phyloP scores from a whole-genome alignment of 2,113 vertebrate genomes.

The Rattus rattus region DNA sequence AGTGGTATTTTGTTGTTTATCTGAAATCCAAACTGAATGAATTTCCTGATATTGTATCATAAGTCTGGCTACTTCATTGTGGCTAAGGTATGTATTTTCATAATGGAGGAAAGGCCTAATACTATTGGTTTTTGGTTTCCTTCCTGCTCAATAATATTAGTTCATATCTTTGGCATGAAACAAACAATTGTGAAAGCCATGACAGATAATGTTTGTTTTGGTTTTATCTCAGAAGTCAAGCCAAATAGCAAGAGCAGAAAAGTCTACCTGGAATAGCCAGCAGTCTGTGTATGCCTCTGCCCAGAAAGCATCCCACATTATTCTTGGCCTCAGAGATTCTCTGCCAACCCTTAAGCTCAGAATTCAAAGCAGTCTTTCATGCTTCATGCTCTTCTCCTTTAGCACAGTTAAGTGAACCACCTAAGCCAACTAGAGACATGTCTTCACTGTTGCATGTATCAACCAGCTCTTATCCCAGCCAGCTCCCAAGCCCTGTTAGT shows the following conservation, averaged over 20 bases:
- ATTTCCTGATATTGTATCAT: neutral
- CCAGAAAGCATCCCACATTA: neutral
- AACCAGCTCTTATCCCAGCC: neutral
- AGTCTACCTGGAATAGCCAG: neutral
- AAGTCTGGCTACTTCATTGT: neutral
- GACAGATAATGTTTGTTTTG: neutral
- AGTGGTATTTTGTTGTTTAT: neutral
- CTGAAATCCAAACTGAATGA: neutral
- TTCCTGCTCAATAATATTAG: neutral
- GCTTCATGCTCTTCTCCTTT: neutral
- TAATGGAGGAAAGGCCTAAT: neutral
- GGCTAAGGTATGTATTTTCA: neutral
- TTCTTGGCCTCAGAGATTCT: conserved; percentile 15
- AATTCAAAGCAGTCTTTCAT: conserved; percentile 49
- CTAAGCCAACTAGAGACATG: neutral
- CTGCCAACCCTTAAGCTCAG: neutral
- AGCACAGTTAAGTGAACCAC: conserved; percentile 3
- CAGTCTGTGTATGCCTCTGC: neutral
- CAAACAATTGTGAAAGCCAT: neutral
- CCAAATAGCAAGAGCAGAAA: neutral
- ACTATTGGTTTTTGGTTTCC: neutral
- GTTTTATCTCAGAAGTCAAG: neutral
- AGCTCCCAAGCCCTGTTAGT: neutral
- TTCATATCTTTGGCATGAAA: neutral
- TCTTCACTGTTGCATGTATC: conserved; percentile 32